Conservation (phyloP, 1,140 invertebrate species). For the Metaphire vulgaris region DNA sequence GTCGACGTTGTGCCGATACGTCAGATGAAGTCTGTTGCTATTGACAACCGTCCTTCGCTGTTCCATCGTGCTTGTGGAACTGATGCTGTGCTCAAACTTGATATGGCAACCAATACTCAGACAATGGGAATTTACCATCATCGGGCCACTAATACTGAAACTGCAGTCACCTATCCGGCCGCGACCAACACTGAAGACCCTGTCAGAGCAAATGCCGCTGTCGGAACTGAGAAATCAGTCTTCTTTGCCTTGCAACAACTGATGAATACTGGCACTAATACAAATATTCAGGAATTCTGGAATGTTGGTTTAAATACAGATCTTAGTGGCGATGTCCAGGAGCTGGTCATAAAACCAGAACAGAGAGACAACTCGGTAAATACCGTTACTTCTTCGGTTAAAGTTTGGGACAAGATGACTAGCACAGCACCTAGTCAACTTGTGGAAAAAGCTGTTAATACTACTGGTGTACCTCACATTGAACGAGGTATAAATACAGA, state of each 20-base stretch:
- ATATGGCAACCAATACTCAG: conserved; percentile 43
- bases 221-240: conserved; percentile 41
- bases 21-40: conserved; percentile 36
- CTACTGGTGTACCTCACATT: background rate
- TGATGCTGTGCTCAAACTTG: conserved; percentile 42
- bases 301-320: background rate
- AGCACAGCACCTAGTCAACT: background rate
- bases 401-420: background rate
- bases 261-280: conserved; percentile 33
- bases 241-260: conserved; percentile 40
- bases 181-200: conserved; percentile 42
- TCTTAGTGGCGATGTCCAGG: background rate
- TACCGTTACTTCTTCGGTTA: background rate
- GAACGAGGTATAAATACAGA: background rate
- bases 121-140: conserved; percentile 35
- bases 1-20: conserved; percentile 39
- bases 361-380: background rate
- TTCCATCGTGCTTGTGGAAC: conserved; percentile 37
- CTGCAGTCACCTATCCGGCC: conserved; percentile 32
- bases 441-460: background rate
- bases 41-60: conserved; percentile 39
- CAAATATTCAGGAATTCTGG: background rate
- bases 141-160: conserved; percentile 46
- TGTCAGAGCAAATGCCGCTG: conserved; percentile 25
- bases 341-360: background rate